Percentiles rank a stretch among this genome's conserved stretches.
phyloP scores from a whole-genome alignment of 2,888 invertebrate species.

The Cetonia aurata region DNA sequence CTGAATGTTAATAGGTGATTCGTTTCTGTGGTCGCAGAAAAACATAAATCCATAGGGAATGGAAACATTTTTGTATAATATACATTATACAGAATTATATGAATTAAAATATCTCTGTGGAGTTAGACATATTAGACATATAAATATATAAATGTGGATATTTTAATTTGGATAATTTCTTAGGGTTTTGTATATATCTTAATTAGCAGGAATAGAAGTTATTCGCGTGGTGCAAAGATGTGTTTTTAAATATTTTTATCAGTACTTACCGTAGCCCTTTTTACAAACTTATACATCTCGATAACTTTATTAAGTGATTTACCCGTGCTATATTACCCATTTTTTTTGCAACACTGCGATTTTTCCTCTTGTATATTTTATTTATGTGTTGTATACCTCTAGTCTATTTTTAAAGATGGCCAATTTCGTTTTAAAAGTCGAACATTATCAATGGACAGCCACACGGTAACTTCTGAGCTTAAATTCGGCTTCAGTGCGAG shows the following conservation, averaged over 20 bases:
- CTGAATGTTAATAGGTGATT: slow-evolving; percentile 10
- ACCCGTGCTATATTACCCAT: slow-evolving; percentile 9
- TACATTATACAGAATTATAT: slow-evolving; percentile 26
- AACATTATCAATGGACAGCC: neutral
- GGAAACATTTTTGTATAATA: slow-evolving; percentile 25
- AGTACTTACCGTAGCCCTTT: slow-evolving; percentile 23
- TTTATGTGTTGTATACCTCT: slow-evolving; percentile 31
- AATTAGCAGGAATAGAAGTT: slow-evolving; percentile 30
- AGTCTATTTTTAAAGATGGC: slow-evolving; percentile 40
- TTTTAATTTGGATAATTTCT: slow-evolving; percentile 31
- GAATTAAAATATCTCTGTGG: slow-evolving; percentile 14
- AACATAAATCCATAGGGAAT: slow-evolving; percentile 9
- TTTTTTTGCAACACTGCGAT: neutral
- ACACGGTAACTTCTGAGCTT: slow-evolving; percentile 39
- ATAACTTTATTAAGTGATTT: slow-evolving; percentile 10
- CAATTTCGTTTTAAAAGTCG: slow-evolving; percentile 2
- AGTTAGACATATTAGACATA: neutral
- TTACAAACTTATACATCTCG: slow-evolving; percentile 4
- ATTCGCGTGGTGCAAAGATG: slow-evolving; percentile 32
- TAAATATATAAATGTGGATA: slow-evolving; percentile 11
- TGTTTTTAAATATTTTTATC: slow-evolving; percentile 13
- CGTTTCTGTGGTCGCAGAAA: slow-evolving; percentile 8
- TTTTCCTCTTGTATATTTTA: slow-evolving; percentile 21
- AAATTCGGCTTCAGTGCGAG: slow-evolving; percentile 23
- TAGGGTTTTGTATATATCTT: slow-evolving; percentile 31